Conservation (phyloP, 2,113 vertebrate species). For the Colaptes auratus region DNA sequence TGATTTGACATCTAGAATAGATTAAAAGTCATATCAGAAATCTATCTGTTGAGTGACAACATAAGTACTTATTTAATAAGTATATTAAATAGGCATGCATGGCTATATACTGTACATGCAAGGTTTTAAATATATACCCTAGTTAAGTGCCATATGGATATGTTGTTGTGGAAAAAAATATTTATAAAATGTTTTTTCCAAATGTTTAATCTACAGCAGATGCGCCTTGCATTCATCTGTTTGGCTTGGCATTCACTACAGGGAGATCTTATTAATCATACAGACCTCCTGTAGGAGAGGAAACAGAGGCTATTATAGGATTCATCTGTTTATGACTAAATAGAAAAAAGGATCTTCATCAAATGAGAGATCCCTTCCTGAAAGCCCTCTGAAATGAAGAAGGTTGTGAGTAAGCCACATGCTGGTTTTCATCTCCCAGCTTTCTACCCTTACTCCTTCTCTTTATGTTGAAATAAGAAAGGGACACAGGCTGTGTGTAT, state of each 20-base stretch:
- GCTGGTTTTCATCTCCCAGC: conserved; percentile 20
- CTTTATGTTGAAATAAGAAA: background rate
- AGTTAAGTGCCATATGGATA: conserved; percentile 80
- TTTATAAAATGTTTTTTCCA: conserved; percentile 85
- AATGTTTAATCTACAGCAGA: conserved; percentile 86
- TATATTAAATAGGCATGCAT: conserved; percentile 44
- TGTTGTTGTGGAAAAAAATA: conserved; percentile 80
- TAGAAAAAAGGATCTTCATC: conserved; percentile 53
- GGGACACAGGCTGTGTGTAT: background rate
- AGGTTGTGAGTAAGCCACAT: conserved; percentile 14
- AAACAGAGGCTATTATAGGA: conserved; percentile 74
- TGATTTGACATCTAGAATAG: background rate
- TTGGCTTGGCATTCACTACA: conserved; percentile 78
- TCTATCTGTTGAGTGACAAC: conserved; percentile 56
- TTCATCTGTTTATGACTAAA: conserved; percentile 67
- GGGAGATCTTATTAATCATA: conserved; percentile 74
- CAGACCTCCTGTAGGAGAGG: conserved; percentile 75
- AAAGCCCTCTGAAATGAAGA: conserved; percentile 24
- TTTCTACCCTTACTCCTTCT: background rate
- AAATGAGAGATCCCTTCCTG: conserved; percentile 38
- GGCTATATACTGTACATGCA: conserved; percentile 57
- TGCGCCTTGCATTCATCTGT: conserved; percentile 79
- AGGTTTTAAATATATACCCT: conserved; percentile 69
- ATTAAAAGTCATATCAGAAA: conserved; percentile 32
- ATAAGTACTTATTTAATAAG: conserved; percentile 43